Evolutionary conservation across 2,113 vertebrate species (phyloP), one percentile per base, ranked within the genome.

Genomic region (Antechinus flavipes): DNA sequence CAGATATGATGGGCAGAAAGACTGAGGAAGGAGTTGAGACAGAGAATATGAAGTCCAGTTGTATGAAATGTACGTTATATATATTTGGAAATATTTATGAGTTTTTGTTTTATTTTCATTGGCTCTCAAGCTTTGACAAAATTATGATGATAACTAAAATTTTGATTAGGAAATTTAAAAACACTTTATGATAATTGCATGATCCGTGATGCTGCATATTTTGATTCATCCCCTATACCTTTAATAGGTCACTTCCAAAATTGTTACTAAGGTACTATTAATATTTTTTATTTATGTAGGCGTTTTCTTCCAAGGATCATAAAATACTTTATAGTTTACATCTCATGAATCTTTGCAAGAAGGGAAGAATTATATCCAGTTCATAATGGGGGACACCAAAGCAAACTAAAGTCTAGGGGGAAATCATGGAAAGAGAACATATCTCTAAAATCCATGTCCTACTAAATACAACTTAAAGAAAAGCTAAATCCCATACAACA

Each of bases 11-110:
- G 54, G 22, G 19, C 19, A 24, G 54, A 55, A 55, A 55, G 6
- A 24, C 0, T 6, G 22, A 19, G 54, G 23, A 24, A 55, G 54
- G 23, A 55, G 5, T 52, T 52, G 50, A 52, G 50, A 52, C 10
- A 55, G 3, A 55, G 54, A 55, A 55, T 55, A 55, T 55, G 54
- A 55, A 55, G 24, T 55, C 23, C 25, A 23, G 54, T 55, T 55
- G 4, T 19, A 24, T 55, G 54, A 55, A 55, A 55, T 5, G 25
- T 55, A 4, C 54, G 91, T 91, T 93, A 54, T 49, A 49, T n/a
- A 56, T 90, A 93, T 76, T 42, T 90, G 24, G 24, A 93, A 94
- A 76, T 16, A 91, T n/a, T 91, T 24, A 49, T 91, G 47, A 93
- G 23, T 76, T 91, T 52, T 0, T 90, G 54, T 25, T 49, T 35